Conservation (phyloP, 2,113 vertebrate genomes). For the Pomatorhinus ruficollis region DNA sequence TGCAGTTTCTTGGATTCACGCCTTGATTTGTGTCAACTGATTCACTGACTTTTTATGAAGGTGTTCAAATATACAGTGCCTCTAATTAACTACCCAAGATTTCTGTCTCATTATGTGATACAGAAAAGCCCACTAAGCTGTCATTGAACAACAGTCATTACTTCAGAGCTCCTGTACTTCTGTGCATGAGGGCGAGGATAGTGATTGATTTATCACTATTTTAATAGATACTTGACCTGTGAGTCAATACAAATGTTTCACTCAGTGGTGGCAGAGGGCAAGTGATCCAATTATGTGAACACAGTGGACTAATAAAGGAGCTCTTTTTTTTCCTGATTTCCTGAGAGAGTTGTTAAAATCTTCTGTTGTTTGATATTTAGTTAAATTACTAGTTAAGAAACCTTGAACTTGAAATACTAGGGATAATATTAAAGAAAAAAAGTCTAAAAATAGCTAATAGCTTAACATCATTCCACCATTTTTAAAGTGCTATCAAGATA, state of each 20-base stretch:
- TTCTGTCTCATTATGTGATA: slow-evolving; percentile 70
- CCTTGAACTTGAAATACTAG: not conserved
- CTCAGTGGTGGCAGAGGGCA: slow-evolving; percentile 30
- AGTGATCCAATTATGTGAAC: slow-evolving; percentile 57
- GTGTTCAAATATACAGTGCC: slow-evolving; percentile 56
- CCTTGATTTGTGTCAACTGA: slow-evolving; percentile 69
- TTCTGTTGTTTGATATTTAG: not conserved
- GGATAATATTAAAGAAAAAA: not conserved
- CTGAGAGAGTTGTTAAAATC: not conserved
- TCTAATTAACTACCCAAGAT: slow-evolving; percentile 69
- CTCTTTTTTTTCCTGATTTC: slow-evolving; percentile 5
- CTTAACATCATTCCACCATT: not conserved
- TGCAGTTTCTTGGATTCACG: slow-evolving; percentile 50
- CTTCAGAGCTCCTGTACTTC: slow-evolving; percentile 44
- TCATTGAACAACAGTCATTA: slow-evolving; percentile 65
- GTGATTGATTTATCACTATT: slow-evolving; percentile 66
- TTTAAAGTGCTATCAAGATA: not conserved
- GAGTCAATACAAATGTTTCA: slow-evolving; percentile 72
- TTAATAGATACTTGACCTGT: slow-evolving; percentile 70
- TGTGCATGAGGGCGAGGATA: not conserved
- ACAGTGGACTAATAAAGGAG: not conserved
- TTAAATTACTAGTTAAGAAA: not conserved
- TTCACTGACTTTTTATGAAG: slow-evolving; percentile 71
- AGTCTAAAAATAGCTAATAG: not conserved
- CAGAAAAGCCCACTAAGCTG: slow-evolving; percentile 65